phyloP scores from a whole-genome alignment of 2,888 invertebrate genomes.

The Mythimna lalbum region DNA sequence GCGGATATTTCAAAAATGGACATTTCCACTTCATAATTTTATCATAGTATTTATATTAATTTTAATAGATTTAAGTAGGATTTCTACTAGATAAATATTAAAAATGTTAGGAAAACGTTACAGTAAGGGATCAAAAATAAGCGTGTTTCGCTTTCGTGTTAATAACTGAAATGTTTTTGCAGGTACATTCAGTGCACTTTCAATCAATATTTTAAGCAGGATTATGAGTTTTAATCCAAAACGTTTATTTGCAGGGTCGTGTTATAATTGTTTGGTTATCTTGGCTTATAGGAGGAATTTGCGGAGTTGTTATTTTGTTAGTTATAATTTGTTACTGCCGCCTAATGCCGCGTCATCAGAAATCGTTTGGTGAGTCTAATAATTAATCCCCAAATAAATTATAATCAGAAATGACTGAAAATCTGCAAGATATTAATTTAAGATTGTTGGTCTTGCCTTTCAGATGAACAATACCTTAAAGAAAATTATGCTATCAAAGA shows the following conservation, averaged over 20 bases:
- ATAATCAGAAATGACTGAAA: neutral
- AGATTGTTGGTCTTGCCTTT: slow-evolving; percentile 52
- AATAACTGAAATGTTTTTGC: slow-evolving; percentile 88
- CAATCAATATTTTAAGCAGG: slow-evolving; percentile 71
- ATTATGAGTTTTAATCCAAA: slow-evolving; percentile 49
- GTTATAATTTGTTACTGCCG: slow-evolving; percentile 93
- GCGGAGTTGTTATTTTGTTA: slow-evolving; percentile 92
- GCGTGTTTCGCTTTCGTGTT: slow-evolving; percentile 81
- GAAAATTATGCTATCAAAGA: slow-evolving; percentile 85
- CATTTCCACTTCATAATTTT: slow-evolving; percentile 65
- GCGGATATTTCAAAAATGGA: slow-evolving; percentile 74
- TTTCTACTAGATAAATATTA: slow-evolving; percentile 69
- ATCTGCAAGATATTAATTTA: neutral
- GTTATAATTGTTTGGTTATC: slow-evolving; percentile 90
- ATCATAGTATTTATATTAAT: slow-evolving; percentile 62
- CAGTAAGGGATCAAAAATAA: slow-evolving; percentile 77
- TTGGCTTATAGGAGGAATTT: slow-evolving; percentile 91
- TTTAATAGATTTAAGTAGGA: slow-evolving; percentile 74
- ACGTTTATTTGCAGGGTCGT: slow-evolving; percentile 83
- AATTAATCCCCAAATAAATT: neutral
- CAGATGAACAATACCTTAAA: slow-evolving; percentile 88
- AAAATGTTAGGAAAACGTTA: slow-evolving; percentile 81
- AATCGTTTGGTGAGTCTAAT: slow-evolving; percentile 91
- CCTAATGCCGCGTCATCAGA: slow-evolving; percentile 93
- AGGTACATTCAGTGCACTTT: slow-evolving; percentile 74